A percentile compares a stretch with the other conserved stretches of the same genome.
These are phyloP conservation scores for Zaprionus camerounensis DNA, from an alignment of 1,140 invertebrate species.

Conservation along the genomic window DNA sequence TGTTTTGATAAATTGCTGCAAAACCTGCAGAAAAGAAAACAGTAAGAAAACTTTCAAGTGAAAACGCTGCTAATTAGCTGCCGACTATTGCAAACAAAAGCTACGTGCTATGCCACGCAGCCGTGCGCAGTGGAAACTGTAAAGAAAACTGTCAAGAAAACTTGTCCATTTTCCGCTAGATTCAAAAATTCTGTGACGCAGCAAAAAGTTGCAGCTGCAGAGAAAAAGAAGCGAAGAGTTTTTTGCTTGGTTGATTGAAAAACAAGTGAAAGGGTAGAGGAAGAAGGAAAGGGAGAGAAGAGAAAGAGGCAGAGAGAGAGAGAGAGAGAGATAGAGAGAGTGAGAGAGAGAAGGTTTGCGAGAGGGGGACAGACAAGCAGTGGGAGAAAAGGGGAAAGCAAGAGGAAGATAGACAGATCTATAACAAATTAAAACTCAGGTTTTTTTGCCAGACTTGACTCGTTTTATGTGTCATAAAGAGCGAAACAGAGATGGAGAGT, in stretches of 20 bases:
- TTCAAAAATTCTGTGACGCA: constrained; percentile 7
- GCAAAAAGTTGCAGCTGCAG: constrained; percentile 1
- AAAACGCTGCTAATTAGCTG: constrained; percentile 46
- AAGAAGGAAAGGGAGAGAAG: background rate
- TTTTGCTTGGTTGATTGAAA: background rate
- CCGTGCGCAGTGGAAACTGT: background rate
- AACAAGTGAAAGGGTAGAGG: background rate
- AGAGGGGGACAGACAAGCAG: too few species aligned
- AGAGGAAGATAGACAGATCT: background rate
- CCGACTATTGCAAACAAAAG: constrained; percentile 19
- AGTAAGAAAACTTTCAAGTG: background rate
- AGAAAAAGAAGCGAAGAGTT: background rate
- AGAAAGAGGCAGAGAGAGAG: background rate
- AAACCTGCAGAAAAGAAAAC: background rate
- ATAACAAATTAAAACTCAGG: background rate
- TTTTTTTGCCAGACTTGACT: background rate
- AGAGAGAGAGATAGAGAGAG: background rate
- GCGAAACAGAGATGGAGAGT: background rate
- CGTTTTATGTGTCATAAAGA: background rate
- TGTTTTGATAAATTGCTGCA: constrained; percentile 47
- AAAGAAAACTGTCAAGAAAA: constrained; percentile 40
- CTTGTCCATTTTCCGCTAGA: constrained; percentile 5
- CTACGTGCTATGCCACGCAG: constrained; percentile 9
- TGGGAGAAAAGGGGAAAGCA: background rate
- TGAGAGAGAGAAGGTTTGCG: too few species aligned